Evolutionary conservation across 2,888 invertebrate species (phyloP).

Genomic region (Apoda limacodes): DNA sequence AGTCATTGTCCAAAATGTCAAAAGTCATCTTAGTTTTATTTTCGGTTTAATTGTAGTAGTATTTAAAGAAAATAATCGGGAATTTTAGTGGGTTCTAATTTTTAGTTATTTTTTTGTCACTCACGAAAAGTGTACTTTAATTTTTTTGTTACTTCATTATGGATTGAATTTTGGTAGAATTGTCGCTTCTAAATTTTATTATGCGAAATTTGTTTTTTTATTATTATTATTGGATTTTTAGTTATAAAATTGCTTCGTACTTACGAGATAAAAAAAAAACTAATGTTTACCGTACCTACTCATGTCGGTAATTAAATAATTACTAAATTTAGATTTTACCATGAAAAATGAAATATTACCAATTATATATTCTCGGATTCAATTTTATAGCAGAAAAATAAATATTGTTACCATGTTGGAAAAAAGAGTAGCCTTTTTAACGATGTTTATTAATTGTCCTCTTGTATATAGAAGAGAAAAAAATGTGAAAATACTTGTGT

Average conservation of each 20-base stretch:
- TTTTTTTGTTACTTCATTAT: too few species aligned
- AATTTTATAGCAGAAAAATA: too few species aligned
- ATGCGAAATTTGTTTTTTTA: conserved; percentile 25
- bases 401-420: too few species aligned
- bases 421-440: too few species aligned
- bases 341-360: too few species aligned
- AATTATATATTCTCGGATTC: too few species aligned
- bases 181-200: conserved; percentile 31
- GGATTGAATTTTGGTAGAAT: too few species aligned
- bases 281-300: too few species aligned
- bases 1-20: conserved; percentile 43
- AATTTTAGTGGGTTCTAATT: conserved; percentile 22
- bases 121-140: too few species aligned
- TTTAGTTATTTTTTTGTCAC: conserved; percentile 22
- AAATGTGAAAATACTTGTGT: conserved; percentile 51
- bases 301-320: too few species aligned
- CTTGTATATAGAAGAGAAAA: conserved; percentile 49
- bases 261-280: conserved; percentile 29
- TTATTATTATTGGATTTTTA: conserved; percentile 27
- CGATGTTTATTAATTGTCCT: conserved; percentile 28
- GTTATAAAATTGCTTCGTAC: conserved; percentile 52
- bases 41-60: not conserved
- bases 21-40: conserved; percentile 13
- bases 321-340: too few species aligned
- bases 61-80: conserved; percentile 21